phyloP scores from a whole-genome alignment of 2,113 vertebrate species.

The Phylloscopus trochiloides region DNA sequence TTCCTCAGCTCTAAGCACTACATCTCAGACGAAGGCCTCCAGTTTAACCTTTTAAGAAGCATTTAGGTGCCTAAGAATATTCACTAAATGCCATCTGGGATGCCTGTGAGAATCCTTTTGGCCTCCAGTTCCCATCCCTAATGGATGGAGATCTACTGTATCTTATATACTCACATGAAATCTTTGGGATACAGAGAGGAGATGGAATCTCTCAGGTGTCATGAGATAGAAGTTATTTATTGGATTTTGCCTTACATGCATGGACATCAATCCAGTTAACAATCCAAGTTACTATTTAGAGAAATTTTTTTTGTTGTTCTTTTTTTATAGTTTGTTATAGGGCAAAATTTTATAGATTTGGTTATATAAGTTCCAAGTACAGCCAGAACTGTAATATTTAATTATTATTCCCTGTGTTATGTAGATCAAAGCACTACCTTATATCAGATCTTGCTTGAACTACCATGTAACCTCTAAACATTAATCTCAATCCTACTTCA shows the following conservation, averaged over 20 bases:
- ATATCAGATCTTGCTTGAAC: neutral
- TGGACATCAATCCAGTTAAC: neutral
- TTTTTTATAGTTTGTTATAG: neutral
- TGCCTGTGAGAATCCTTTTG: neutral
- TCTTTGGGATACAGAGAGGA: neutral
- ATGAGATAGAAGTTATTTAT: neutral
- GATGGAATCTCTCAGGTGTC: neutral
- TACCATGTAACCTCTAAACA: neutral
- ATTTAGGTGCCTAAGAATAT: neutral
- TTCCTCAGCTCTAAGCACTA: neutral
- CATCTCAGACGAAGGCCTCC: neutral
- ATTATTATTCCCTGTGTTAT: neutral
- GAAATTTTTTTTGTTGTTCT: neutral
- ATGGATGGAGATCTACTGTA: neutral
- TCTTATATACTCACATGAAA: accelerated
- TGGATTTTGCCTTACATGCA: neutral
- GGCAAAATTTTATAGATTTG: neutral
- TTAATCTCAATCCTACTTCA: neutral
- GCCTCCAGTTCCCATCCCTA: neutral
- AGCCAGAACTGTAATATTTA: neutral
- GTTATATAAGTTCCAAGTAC: neutral
- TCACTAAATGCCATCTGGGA: neutral
- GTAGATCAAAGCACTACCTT: neutral
- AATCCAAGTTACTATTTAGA: neutral
- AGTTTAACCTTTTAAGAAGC: neutral